Evolutionary conservation across 2,888 invertebrate genomes (phyloP).

Genomic region (Ischnus inquisitorius): DNA sequence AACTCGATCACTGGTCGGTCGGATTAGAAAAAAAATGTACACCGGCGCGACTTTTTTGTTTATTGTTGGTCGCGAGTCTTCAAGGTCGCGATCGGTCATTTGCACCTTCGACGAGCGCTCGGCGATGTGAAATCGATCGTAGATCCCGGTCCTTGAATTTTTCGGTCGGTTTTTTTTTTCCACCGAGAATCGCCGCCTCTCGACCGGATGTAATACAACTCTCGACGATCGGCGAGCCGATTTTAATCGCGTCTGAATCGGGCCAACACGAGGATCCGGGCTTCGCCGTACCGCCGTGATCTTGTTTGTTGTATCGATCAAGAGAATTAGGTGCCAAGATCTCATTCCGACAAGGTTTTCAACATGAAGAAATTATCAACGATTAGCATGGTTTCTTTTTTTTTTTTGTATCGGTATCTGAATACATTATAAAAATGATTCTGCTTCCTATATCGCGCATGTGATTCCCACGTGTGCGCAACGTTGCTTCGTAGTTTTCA

Average conservation of each 20-base stretch:
- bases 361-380: background rate
- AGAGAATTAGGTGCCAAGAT: background rate
- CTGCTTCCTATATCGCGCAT: background rate
- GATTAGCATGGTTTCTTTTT: background rate
- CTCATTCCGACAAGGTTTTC: background rate
- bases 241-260: background rate
- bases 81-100: constrained; percentile 31
- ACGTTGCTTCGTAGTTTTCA: constrained; percentile 1
- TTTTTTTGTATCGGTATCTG: background rate
- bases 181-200: background rate
- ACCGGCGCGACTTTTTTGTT: background rate
- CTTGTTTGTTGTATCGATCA: background rate
- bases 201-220: background rate
- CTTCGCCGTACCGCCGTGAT: background rate
- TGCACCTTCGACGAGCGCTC: background rate
- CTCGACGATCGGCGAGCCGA: background rate
- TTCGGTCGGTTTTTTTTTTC: background rate
- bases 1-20: background rate
- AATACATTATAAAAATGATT: constrained; percentile 11
- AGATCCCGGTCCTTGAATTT: constrained; percentile 19
- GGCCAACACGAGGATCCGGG: background rate
- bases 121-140: background rate
- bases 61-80: background rate
- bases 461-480: constrained; percentile 4
- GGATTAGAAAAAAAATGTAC: background rate